Base-by-base conservation (phyloP, 2,797 vertebrate species). In the Trematomus bernacchii region DNA sequence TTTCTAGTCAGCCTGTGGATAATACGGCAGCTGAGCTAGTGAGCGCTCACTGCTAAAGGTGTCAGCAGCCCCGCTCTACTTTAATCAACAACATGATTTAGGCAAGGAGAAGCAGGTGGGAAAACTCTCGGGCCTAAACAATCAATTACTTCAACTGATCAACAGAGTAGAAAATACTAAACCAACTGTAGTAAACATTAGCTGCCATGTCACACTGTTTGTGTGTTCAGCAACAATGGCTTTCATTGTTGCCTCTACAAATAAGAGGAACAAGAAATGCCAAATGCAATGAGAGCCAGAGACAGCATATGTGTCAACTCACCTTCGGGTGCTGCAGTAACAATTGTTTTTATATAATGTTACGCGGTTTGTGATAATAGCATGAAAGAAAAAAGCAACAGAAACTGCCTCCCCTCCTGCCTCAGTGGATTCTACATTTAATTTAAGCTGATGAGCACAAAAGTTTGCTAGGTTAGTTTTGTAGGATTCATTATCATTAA, bases 41-140 rank as follows among this genome's bases (percentile, higher is more conserved):
- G 57, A 82, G 68, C 48, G 30, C 65, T 68, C 43, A 16, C 66
- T 77, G 71, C 66, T 48, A 52, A 80, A 81, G 73, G 83, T 89
- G 78, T 81, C 85, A 83, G 83, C 75, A 80, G 84, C 82, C 46
- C 58, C 12, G 80, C 80, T 80, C 73, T 61, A 79, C 75, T 88
- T 89, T 89, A 91, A 93, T 93, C 87, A 90, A 86, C 85, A 87
- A 65, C 85, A 71, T 85, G 86, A 90, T 92, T 91, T 88, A 88
- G 77, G 73, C 78, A 46, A 40, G 77, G 73, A 87, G 81, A 82
- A 83, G 83, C 83, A 87, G 84, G 84, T 87, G 89, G 85, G 79
- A 79, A 83, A 77, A 90, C 82, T 84, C 83, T 69, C 66, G 64
- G 74, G 73, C 59, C 77, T 81, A 73, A 88, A 76, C 79, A 88